These are phyloP conservation scores for Enoplosus armatus DNA, from an alignment of 2,797 vertebrate species.

Conservation along the genomic window DNA sequence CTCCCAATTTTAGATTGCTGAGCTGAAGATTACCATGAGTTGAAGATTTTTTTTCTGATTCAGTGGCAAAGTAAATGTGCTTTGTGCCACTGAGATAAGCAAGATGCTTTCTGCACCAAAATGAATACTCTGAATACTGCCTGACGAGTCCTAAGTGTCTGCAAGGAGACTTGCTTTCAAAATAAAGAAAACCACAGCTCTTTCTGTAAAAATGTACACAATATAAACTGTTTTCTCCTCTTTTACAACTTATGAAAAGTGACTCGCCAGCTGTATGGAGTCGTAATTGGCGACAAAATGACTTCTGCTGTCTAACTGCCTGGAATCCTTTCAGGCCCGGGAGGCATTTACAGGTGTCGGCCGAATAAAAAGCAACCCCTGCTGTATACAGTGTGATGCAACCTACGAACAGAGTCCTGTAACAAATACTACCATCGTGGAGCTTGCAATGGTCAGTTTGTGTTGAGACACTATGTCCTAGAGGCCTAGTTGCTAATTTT, in stretches of 20 bases:
- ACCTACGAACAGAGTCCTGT: slow-evolving; percentile 36
- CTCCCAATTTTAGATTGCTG: slow-evolving; percentile 20
- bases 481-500: not conserved
- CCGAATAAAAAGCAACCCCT: slow-evolving; percentile 35
- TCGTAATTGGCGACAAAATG: slow-evolving; percentile 69
- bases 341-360: slow-evolving; percentile 53
- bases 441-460: slow-evolving; percentile 15
- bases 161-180: slow-evolving; percentile 15
- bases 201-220: slow-evolving; percentile 21
- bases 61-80: slow-evolving; percentile 23
- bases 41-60: no score
- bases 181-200: slow-evolving; percentile 25
- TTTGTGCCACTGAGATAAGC: slow-evolving; percentile 25
- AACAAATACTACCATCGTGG: slow-evolving; percentile 22
- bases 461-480: not conserved
- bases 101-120: slow-evolving; percentile 17
- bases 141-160: slow-evolving; percentile 27
- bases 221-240: slow-evolving; percentile 15
- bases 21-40: slow-evolving; percentile 5
- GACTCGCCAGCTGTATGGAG: slow-evolving; percentile 14
- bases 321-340: slow-evolving; percentile 32
- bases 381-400: slow-evolving; percentile 60
- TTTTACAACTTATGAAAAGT: slow-evolving; percentile 34
- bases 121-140: slow-evolving; percentile 33
- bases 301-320: slow-evolving; percentile 35